Evolutionary conservation across 2,888 invertebrate species (phyloP).

Genomic region (Pomacea canaliculata): DNA sequence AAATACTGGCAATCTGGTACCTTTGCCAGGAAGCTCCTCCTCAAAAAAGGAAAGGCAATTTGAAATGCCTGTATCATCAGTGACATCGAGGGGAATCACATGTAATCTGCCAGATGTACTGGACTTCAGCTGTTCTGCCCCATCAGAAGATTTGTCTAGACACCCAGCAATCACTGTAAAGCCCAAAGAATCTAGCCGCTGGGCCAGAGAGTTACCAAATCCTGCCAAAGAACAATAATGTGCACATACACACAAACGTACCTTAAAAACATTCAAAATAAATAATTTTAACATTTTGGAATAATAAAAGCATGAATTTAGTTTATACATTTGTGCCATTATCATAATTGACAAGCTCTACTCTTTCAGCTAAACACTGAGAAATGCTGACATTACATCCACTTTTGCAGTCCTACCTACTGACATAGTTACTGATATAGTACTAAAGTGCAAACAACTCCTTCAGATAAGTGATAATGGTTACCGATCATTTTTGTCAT

Average conservation of each 20-base stretch:
- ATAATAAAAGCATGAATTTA: not conserved
- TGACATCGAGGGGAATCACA: slow-evolving; percentile 81
- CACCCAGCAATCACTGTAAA: slow-evolving; percentile 58
- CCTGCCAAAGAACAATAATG: slow-evolving; percentile 42
- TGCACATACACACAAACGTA: not conserved
- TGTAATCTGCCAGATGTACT: slow-evolving; percentile 70
- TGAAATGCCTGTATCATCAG: slow-evolving; percentile 78
- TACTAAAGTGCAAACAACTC: too few species aligned
- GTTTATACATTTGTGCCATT: too few species aligned
- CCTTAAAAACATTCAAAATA: not conserved
- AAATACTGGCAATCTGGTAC: too few species aligned
- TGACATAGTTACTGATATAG: too few species aligned
- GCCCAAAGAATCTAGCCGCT: slow-evolving; percentile 45
- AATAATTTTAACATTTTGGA: not conserved
- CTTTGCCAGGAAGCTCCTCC: slow-evolving; percentile 29
- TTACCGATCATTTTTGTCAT: too few species aligned
- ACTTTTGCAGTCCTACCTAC: too few species aligned
- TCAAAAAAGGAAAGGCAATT: slow-evolving; percentile 79
- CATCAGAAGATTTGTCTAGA: slow-evolving; percentile 44
- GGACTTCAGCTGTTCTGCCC: slow-evolving; percentile 43
- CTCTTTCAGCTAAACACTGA: too few species aligned
- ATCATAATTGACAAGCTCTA: too few species aligned
- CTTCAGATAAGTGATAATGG: too few species aligned
- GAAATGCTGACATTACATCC: too few species aligned
- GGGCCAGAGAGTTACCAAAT: slow-evolving; percentile 62